Evolutionary conservation across 2,888 invertebrate genomes (phyloP).

Genomic region (Bombyx huttoni): DNA sequence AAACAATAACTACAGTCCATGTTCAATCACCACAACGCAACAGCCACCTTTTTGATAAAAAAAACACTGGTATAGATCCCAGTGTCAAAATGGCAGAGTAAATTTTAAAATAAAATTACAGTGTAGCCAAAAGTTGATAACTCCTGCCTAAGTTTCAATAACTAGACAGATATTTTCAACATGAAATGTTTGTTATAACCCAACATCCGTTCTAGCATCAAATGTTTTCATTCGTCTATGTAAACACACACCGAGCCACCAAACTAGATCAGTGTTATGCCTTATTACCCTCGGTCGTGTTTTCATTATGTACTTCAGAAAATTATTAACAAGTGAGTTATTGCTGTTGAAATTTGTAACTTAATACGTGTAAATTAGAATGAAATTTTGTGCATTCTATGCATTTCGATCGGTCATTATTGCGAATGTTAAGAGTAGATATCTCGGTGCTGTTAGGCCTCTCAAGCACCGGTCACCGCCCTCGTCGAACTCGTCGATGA

Average conservation of each 20-base stretch:
- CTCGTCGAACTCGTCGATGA: too few relatives aligned
- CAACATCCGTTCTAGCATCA: constrained; percentile 39
- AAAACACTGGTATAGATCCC: too few relatives aligned
- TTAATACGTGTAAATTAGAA: neutral
- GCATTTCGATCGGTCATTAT: too few relatives aligned
- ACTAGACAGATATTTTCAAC: constrained; percentile 26
- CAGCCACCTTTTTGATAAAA: too few relatives aligned
- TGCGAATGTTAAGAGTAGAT: too few relatives aligned
- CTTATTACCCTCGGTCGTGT: constrained; percentile 1
- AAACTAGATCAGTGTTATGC: constrained; percentile 25
- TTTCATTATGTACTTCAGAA: constrained; percentile 38
- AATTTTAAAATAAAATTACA: too few relatives aligned
- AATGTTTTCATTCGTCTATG: constrained; percentile 29
- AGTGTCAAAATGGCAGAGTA: too few relatives aligned
- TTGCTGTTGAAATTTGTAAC: neutral
- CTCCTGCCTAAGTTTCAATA: constrained; percentile 17
- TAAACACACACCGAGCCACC: constrained; percentile 27
- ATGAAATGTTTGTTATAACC: constrained; percentile 33
- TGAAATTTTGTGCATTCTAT: neutral
- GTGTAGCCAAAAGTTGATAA: constrained; percentile 17
- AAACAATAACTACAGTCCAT: too few relatives aligned
- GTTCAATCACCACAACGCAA: too few relatives aligned
- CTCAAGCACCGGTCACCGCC: too few relatives aligned
- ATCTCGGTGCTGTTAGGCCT: too few relatives aligned
- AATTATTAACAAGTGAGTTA: constrained; percentile 37